Evolutionary conservation across 1,140 invertebrate genomes (phyloP).

Genomic region (Euura lappo): DNA sequence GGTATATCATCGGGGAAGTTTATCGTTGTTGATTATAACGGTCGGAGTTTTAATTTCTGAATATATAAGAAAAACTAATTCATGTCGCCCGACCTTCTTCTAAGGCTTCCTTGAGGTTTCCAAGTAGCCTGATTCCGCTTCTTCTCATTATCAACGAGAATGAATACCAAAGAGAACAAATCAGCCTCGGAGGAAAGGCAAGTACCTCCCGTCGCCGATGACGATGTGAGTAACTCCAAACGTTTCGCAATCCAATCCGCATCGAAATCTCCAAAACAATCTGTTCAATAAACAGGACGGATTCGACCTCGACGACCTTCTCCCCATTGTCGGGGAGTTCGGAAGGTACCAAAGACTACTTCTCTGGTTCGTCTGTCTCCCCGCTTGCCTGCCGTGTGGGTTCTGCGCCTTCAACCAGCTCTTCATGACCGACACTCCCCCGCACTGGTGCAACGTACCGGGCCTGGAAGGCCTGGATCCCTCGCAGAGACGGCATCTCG

Average conservation of each 20-base stretch:
- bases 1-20: too few species aligned
- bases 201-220: not conserved
- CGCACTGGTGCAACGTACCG: slow-evolving; percentile 81
- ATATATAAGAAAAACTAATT: too few species aligned
- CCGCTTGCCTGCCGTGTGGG: slow-evolving; percentile 86
- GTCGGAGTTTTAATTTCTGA: too few species aligned
- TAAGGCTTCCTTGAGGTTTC: slow-evolving; percentile 43
- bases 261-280: too few species aligned
- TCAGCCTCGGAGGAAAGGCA: not conserved
- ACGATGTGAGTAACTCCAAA: not conserved
- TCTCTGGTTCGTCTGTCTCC: slow-evolving; percentile 85
- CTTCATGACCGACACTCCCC: slow-evolving; percentile 82
- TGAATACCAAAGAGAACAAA: not conserved
- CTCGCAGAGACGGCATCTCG: slow-evolving; percentile 67
- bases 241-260: too few species aligned
- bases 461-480: slow-evolving; percentile 62
- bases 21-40: too few species aligned
- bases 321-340: slow-evolving; percentile 86
- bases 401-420: slow-evolving; percentile 91
- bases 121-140: not conserved
- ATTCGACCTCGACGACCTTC: slow-evolving; percentile 81
- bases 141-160: not conserved
- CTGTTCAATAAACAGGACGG: slow-evolving; percentile 52
- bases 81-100: slow-evolving; percentile 42
- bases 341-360: slow-evolving; percentile 86